Evolutionary conservation across 1,140 invertebrate species (phyloP), one percentile per base, ranked within the genome.

Genomic region (Euborellia annulipes): DNA sequence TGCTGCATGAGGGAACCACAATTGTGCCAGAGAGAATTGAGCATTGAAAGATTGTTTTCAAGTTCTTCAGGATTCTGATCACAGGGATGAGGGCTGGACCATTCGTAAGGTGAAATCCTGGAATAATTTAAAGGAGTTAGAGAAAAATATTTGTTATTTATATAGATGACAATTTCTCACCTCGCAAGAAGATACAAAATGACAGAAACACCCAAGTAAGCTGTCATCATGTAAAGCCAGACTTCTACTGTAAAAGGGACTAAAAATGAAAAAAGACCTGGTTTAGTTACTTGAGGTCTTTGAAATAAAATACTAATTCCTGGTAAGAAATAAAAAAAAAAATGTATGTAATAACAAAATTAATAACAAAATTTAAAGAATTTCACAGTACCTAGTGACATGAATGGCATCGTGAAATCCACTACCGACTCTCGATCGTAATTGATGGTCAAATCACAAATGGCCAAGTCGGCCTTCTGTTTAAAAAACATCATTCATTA

Each of bases 361-460:
- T 32, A 32, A 32, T 8, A 32, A 32, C 30, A 8, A 8, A 32
- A 32, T 8, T 8, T 32, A 32, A 32, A 8, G n/a, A 8, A 8
- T 32, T n/a, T n/a, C 23, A 27, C 13, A 45, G 46, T 42, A 58
- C 64, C 69, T 6, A 71, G 53, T 45, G 70, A 67, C 70, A 73
- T 72, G 52, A 70, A 72, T 3, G 70, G 70, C 51, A 68, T 65
- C 0, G 67, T 72, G 47, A 74, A 72, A 49, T 73, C 70, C 2
- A 71, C 65, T 6, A 62, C 70, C 49, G 64, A 53, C 37, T 68
- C 64, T 38, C 72, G 52, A 20, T 64, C 64, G 43, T 67, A 66
- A n/a, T 66, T 75, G 45, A 74, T 74, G 3, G 72, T 72, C 19
- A 74, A 54, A 51, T 73, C 73, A 11, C 61, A 70, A 8, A 74